Evolutionary conservation across 2,888 invertebrate genomes (phyloP).

Genomic region (Drosophila mimica): DNA sequence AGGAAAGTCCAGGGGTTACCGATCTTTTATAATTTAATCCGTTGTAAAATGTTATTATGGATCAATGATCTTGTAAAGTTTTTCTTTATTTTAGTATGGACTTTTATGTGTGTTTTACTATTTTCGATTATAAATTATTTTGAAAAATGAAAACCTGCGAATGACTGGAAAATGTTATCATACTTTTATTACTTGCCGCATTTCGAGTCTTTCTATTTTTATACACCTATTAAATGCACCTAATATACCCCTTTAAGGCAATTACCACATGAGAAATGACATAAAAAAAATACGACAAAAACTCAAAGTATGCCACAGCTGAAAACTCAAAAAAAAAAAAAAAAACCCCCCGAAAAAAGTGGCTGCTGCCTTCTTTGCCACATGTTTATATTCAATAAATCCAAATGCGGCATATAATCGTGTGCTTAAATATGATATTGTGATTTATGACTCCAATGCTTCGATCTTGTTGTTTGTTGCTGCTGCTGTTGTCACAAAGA

Average conservation of each 20-base stretch:
- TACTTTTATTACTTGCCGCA: not conserved
- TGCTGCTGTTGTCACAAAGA: conserved; percentile 49
- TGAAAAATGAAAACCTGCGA: not conserved
- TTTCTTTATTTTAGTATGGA: not conserved
- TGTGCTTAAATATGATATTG: conserved; percentile 72
- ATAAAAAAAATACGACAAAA: conserved; percentile 24
- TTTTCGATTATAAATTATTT: not conserved
- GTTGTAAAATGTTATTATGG: not conserved
- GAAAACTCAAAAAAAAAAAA: conserved; percentile 24
- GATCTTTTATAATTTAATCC: not conserved
- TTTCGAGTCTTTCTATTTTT: not conserved
- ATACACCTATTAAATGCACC: conserved; percentile 23
- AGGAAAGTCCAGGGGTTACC: too few species aligned
- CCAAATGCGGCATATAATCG: conserved; percentile 66
- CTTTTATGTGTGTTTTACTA: not conserved
- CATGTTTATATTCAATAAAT: conserved; percentile 61
- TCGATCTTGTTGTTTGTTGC: conserved; percentile 29
- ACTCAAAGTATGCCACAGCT: conserved; percentile 38
- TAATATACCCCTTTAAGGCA: conserved; percentile 27
- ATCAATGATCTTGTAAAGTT: not conserved
- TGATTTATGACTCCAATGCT: conserved; percentile 65
- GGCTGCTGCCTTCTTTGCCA: conserved; percentile 37
- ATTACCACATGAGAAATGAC: conserved; percentile 22
- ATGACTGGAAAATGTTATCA: not conserved
- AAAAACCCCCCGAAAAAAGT: conserved; percentile 17